phyloP scores from a whole-genome alignment of 2,888 invertebrate species.

The Conchocele bisecta region DNA sequence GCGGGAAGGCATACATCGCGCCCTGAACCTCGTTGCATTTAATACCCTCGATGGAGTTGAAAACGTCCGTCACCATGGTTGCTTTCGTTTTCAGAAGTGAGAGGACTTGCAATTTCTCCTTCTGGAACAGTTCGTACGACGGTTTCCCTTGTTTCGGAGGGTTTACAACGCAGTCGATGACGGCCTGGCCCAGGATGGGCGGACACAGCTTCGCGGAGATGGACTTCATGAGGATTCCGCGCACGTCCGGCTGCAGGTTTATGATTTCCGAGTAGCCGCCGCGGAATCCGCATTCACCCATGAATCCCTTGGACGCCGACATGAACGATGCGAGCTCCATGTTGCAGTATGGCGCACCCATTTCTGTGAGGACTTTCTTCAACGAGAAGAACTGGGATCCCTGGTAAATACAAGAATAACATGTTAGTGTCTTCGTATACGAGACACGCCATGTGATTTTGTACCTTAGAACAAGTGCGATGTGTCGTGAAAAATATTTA shows the following conservation, averaged over 20 bases:
- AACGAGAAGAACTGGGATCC: slow-evolving; percentile 95
- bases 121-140: slow-evolving; percentile 85
- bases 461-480: no score
- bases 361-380: slow-evolving; percentile 94
- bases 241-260: slow-evolving; percentile 92
- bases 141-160: slow-evolving; percentile 93
- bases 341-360: slow-evolving; percentile 93
- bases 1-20: slow-evolving; percentile 99
- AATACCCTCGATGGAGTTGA: slow-evolving; percentile 95
- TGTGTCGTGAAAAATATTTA: no score
- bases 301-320: slow-evolving; percentile 95
- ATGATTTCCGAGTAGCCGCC: slow-evolving; percentile 97
- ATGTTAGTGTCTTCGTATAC: no score
- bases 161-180: slow-evolving; percentile 94
- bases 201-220: slow-evolving; percentile 98
- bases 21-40: slow-evolving; percentile 93
- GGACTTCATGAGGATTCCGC: slow-evolving; percentile 82
- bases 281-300: slow-evolving; percentile 93
- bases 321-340: slow-evolving; percentile 98
- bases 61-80: slow-evolving; percentile 91
- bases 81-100: slow-evolving; percentile 91
- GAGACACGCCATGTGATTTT: no score
- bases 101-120: slow-evolving; percentile 90
- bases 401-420: no score
- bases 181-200: slow-evolving; percentile 92